Percentiles rank a stretch among this genome's conserved stretches.
phyloP scores from a whole-genome alignment of 2,888 invertebrate species.

The Busseola fusca region DNA sequence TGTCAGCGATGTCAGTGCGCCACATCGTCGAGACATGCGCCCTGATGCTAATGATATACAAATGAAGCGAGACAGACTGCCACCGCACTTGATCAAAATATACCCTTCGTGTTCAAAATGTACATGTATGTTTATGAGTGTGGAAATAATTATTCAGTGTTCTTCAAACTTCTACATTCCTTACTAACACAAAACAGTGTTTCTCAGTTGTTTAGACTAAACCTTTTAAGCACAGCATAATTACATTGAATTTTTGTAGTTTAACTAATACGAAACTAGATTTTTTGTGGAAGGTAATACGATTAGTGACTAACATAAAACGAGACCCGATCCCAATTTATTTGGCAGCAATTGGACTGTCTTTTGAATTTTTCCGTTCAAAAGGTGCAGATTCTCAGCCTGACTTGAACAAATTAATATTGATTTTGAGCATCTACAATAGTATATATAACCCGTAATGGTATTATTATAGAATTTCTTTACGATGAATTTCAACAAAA shows the following conservation, averaged over 20 bases:
- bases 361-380: no score
- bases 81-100: constrained; percentile 59
- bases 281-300: background rate
- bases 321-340: background rate
- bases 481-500: background rate
- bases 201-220: no score
- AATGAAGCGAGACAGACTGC: constrained; percentile 71
- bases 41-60: constrained; percentile 77
- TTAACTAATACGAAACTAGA: background rate
- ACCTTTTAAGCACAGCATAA: no score
- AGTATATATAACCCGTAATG: background rate
- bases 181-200: no score
- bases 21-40: constrained; percentile 59
- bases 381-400: no score
- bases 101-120: constrained; percentile 21
- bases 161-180: background rate
- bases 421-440: no score
- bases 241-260: no score
- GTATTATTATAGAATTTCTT: background rate
- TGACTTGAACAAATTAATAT: no score
- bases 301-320: background rate
- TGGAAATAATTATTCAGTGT: background rate
- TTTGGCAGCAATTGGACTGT: background rate
- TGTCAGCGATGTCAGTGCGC: constrained; percentile 68
- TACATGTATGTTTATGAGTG: constrained; percentile 17